These are phyloP conservation scores for Alloplasta piceator DNA, from an alignment of 2,888 invertebrate species.

Conservation along the genomic window DNA sequence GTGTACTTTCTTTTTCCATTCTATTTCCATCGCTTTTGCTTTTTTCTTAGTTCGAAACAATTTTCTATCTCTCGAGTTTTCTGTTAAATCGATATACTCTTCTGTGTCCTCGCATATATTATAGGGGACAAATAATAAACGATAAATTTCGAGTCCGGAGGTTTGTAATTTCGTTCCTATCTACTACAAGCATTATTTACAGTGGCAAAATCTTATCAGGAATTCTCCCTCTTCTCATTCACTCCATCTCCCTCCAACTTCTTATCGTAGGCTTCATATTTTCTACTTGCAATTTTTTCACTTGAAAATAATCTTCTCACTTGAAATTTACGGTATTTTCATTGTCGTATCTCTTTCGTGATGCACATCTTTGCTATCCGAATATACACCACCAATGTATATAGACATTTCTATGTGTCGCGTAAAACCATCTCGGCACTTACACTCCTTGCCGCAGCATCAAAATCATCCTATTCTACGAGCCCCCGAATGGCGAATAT, in stretches of 20 bases:
- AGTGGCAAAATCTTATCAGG: slow-evolving; percentile 77
- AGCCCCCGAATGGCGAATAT: slow-evolving; percentile 71
- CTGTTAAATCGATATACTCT: slow-evolving; percentile 50
- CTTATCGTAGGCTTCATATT: slow-evolving; percentile 36
- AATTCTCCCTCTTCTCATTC: slow-evolving; percentile 72
- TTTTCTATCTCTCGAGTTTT: slow-evolving; percentile 18
- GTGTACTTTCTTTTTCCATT: slow-evolving; percentile 11
- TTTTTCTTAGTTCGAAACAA: slow-evolving; percentile 25
- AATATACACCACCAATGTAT: too few species aligned
- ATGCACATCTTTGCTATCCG: too few species aligned
- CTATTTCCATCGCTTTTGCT: slow-evolving; percentile 6
- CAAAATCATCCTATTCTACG: slow-evolving; percentile 10
- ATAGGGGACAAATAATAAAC: slow-evolving; percentile 22
- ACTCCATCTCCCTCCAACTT: slow-evolving; percentile 35
- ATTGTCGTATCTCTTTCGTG: too few species aligned
- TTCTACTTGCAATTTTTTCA: slow-evolving; percentile 53
- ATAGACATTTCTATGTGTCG: slow-evolving; percentile 18
- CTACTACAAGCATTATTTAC: slow-evolving; percentile 68
- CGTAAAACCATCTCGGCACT: slow-evolving; percentile 27
- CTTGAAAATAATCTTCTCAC: too few species aligned
- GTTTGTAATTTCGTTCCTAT: slow-evolving; percentile 78
- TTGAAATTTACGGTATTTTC: too few species aligned
- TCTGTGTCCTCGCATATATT: background rate
- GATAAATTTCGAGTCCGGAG: slow-evolving; percentile 43
- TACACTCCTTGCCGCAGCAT: slow-evolving; percentile 39